phyloP scores from a whole-genome alignment of 2,797 vertebrate genomes.

The Antennarius maculatus region DNA sequence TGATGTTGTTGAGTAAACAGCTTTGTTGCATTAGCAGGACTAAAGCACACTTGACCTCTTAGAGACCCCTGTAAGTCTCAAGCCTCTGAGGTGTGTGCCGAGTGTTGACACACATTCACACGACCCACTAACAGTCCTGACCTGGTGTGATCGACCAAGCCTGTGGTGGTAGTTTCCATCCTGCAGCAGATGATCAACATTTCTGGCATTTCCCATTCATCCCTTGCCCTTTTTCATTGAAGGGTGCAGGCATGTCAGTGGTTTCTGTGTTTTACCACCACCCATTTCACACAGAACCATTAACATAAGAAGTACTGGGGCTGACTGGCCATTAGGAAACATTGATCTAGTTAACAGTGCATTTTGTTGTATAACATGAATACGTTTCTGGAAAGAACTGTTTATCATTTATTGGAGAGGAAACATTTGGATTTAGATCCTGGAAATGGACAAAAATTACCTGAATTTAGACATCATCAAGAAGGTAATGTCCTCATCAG shows the following conservation, averaged over 20 bases:
- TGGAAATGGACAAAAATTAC: not conserved
- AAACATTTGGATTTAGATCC: not conserved
- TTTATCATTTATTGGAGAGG: not conserved
- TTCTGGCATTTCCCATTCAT: slow-evolving; percentile 43
- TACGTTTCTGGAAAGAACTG: slow-evolving; percentile 2
- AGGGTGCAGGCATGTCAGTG: slow-evolving; percentile 31
- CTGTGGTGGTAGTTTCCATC: slow-evolving; percentile 18
- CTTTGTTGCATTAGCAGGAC: slow-evolving; percentile 51
- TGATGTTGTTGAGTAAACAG: slow-evolving; percentile 51
- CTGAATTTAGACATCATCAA: slow-evolving; percentile 9
- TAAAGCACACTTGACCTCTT: slow-evolving; percentile 68
- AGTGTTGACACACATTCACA: slow-evolving; percentile 47
- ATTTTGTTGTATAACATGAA: slow-evolving; percentile 7
- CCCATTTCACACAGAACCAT: slow-evolving; percentile 11
- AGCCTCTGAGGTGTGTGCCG: slow-evolving; percentile 40
- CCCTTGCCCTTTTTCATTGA: slow-evolving; percentile 30
- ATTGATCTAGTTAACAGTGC: not conserved
- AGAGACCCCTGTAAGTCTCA: slow-evolving; percentile 37
- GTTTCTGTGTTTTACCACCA: slow-evolving; percentile 7
- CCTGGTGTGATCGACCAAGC: slow-evolving; percentile 18
- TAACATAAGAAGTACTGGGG: not conserved
- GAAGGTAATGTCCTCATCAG: slow-evolving; percentile 29
- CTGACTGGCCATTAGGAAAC: not conserved
- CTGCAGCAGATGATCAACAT: slow-evolving; percentile 36
- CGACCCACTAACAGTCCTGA: slow-evolving; percentile 27